Conservation (phyloP, 2,113 vertebrate species). For the Erinaceus europaeus region DNA sequence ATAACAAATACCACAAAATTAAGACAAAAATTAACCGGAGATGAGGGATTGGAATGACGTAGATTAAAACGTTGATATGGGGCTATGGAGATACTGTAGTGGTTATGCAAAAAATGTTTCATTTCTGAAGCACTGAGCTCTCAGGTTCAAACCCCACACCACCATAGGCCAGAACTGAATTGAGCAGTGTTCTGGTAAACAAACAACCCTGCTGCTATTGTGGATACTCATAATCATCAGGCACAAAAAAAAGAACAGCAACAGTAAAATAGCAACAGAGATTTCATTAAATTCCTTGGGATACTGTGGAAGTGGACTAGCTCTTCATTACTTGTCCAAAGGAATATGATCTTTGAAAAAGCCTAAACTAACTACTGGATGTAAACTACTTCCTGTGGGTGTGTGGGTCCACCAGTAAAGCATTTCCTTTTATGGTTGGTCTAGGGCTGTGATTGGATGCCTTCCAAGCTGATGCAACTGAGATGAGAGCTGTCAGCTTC, state of each 20-base stretch:
- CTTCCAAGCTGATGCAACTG: background rate
- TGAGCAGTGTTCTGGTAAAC: no score
- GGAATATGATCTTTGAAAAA: background rate
- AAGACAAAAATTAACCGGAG: background rate
- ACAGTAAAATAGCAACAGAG: background rate
- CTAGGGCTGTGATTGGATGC: no score
- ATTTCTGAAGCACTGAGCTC: no score
- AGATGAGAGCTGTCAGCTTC: background rate
- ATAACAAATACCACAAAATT: background rate
- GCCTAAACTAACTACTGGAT: background rate
- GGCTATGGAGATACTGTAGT: no score
- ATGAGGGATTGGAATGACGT: background rate
- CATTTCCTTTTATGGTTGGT: no score
- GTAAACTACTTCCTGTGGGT: background rate
- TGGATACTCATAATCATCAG: background rate
- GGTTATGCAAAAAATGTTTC: no score
- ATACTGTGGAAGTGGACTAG: background rate
- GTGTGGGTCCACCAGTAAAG: background rate
- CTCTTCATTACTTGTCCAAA: background rate
- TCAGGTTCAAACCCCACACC: no score
- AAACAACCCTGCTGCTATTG: no score
- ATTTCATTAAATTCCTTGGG: background rate
- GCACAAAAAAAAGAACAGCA: background rate
- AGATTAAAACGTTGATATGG: background rate
- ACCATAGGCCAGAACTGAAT: no score